Conservation (phyloP, 2,113 vertebrate species). For the Dipodomys ordii region DNA sequence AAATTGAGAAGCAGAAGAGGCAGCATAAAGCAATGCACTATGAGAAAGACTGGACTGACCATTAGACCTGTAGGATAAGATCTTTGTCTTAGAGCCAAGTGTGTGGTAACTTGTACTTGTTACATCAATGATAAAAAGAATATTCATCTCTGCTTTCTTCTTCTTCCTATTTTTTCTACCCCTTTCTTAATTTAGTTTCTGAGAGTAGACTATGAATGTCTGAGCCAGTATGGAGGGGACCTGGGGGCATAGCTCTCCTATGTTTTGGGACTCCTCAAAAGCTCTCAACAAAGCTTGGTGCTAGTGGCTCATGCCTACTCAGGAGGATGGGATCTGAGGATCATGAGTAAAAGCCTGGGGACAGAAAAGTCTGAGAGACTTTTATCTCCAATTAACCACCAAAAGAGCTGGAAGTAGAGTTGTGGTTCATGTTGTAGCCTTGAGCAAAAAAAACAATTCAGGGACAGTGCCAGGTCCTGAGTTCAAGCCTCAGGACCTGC, state of each 20-base stretch:
- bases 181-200: constrained; percentile 5
- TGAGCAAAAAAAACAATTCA: too few species aligned
- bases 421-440: too few species aligned
- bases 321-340: too few species aligned
- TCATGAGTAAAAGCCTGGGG: too few species aligned
- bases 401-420: too few species aligned
- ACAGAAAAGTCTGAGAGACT: too few species aligned
- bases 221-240: not conserved
- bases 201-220: not conserved
- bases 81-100: not conserved
- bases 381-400: too few species aligned
- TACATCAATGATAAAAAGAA: not conserved
- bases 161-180: not conserved
- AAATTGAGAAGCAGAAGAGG: not conserved
- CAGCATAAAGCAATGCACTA: rapidly evolving
- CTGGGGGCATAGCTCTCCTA: not conserved
- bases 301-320: too few species aligned
- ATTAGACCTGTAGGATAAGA: not conserved
- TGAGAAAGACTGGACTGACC: not conserved
- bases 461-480: too few species aligned
- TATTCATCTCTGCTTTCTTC: not conserved
- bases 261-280: not conserved
- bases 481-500: too few species aligned
- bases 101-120: not conserved
- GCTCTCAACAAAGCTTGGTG: not conserved